Percentiles rank a stretch among this genome's conserved stretches.
Conservation (phyloP, 2,797 vertebrate species). For the Alectoris magna region DNA sequence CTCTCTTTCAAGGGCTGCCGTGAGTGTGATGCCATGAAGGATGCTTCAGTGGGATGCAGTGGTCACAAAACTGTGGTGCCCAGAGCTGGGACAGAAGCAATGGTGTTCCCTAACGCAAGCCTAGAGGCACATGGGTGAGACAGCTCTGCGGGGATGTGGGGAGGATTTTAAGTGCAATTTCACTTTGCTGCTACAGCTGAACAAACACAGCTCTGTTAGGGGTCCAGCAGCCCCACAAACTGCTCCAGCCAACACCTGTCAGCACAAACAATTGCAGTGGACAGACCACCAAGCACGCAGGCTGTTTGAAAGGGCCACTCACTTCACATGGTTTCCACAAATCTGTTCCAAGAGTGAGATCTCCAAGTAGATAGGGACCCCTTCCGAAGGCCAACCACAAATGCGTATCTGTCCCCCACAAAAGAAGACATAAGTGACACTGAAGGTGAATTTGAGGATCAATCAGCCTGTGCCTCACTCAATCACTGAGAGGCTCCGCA, state of each 20-base stretch:
- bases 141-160: constrained; percentile 24
- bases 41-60: not conserved
- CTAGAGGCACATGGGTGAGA: not conserved
- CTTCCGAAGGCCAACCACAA: not conserved
- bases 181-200: constrained; percentile 39
- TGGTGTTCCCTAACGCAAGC: not conserved
- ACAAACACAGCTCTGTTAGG: not conserved
- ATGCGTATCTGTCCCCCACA: rapidly evolving
- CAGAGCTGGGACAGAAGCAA: not conserved
- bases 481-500: not conserved
- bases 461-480: not conserved
- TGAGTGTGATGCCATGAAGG: not conserved
- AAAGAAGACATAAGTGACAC: not conserved
- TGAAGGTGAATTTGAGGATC: not conserved
- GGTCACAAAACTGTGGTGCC: not conserved
- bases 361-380: not conserved
- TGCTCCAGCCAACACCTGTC: not conserved
- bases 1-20: not conserved
- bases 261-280: constrained; percentile 5
- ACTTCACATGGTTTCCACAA: not conserved
- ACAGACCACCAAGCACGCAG: constrained; percentile 16
- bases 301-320: not conserved
- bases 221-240: not conserved
- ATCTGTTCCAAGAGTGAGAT: not conserved
- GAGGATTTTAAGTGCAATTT: constrained; percentile 23